Evolutionary conservation across 2,888 invertebrate species (phyloP).

Genomic region (Andrena bicolor): DNA sequence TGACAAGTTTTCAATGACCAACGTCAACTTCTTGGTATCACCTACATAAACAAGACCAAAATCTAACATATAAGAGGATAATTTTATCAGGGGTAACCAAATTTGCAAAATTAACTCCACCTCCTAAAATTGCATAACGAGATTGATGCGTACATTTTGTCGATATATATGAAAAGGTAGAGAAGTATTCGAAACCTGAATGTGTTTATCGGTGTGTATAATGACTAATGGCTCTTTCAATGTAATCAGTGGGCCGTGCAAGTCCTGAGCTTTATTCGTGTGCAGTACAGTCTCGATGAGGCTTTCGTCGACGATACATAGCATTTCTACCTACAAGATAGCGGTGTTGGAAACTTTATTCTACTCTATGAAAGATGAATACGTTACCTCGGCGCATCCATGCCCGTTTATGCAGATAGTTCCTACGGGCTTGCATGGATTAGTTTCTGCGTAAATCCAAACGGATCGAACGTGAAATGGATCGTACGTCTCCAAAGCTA

Average conservation of each 20-base stretch:
- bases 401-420: conserved; percentile 33
- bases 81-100: conserved; percentile 68
- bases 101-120: conserved; percentile 72
- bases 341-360: neutral
- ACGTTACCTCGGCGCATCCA: conserved; percentile 41
- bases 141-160: neutral
- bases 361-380: neutral
- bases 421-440: neutral
- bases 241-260: conserved; percentile 22
- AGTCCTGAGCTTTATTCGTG: conserved; percentile 10
- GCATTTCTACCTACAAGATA: conserved; percentile 57
- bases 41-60: conserved; percentile 74
- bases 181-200: conserved; percentile 37
- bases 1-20: conserved; percentile 73
- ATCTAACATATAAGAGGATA: conserved; percentile 69
- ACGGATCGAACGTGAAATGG: conserved; percentile 69
- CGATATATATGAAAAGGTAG: neutral
- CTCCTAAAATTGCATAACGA: conserved; percentile 62
- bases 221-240: conserved; percentile 41
- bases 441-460: conserved; percentile 26
- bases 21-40: conserved; percentile 65
- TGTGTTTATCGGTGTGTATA: conserved; percentile 35
- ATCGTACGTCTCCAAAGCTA: conserved; percentile 66
- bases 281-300: conserved; percentile 55
- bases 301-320: conserved; percentile 51